Evolutionary conservation across 2,797 vertebrate species (phyloP).

Genomic region (Distichodus sexfasciatus): DNA sequence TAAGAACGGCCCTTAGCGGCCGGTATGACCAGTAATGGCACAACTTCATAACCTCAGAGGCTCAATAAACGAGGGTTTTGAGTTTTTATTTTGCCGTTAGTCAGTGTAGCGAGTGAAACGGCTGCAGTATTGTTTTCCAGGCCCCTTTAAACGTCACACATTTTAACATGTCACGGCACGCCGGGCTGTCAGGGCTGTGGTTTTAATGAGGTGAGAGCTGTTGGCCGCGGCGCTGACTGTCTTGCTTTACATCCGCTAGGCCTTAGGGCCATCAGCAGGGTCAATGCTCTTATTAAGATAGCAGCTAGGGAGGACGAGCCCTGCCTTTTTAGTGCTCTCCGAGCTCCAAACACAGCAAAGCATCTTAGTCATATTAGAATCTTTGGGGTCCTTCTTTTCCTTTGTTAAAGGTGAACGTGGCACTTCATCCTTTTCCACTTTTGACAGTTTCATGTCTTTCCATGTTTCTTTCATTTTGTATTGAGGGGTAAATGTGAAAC

Average conservation of each 20-base stretch:
- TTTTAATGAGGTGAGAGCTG: background rate
- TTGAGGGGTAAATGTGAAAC: no score
- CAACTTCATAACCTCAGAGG: background rate
- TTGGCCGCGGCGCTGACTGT: slow-evolving; percentile 3
- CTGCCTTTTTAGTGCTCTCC: no score
- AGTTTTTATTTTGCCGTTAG: background rate
- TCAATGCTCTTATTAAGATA: slow-evolving; percentile 12
- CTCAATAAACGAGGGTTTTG: background rate
- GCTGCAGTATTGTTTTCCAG: background rate
- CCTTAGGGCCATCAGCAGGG: slow-evolving; percentile 9
- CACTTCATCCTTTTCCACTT: no score
- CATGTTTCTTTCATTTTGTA: no score
- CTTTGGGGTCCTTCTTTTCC: no score
- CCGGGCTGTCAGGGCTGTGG: background rate
- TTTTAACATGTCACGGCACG: background rate
- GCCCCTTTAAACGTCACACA: background rate
- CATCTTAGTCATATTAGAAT: no score
- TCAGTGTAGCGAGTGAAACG: slow-evolving; percentile 8
- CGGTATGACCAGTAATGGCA: background rate
- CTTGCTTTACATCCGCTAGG: slow-evolving; percentile 2
- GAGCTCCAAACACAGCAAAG: no score
- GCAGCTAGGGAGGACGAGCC: background rate
- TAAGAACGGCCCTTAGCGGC: no score
- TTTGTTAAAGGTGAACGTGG: no score
- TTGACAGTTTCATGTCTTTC: no score